These are phyloP conservation scores for Ostrea edulis DNA, from an alignment of 1,140 invertebrate genomes.

Conservation along the genomic window DNA sequence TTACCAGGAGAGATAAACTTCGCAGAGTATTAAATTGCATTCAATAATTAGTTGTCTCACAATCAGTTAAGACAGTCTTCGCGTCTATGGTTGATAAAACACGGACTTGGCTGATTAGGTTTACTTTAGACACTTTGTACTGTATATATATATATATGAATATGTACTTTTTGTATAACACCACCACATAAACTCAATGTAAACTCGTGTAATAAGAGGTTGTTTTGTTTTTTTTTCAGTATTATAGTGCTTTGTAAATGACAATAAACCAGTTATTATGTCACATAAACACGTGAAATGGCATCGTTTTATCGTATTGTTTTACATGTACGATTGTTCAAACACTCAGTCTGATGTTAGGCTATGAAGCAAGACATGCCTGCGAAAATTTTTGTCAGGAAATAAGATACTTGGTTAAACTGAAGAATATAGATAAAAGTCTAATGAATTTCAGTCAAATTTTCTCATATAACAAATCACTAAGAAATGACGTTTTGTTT, in stretches of 20 bases:
- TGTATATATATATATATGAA: not conserved
- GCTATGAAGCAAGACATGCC: not conserved
- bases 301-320: not conserved
- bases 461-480: slow-evolving; percentile 12
- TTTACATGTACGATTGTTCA: slow-evolving; percentile 30
- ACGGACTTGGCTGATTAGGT: not conserved
- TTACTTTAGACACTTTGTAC: not conserved
- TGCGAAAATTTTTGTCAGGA: not conserved
- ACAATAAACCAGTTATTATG: slow-evolving; percentile 1
- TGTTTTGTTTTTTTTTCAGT: not conserved
- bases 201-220: not conserved
- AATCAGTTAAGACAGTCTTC: not conserved
- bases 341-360: not conserved
- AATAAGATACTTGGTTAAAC: not conserved
- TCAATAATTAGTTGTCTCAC: not conserved
- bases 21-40: not conserved
- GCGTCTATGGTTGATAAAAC: not conserved
- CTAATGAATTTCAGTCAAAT: slow-evolving; percentile 33
- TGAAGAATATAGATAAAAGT: slow-evolving; percentile 15
- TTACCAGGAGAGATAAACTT: not conserved
- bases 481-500: not conserved
- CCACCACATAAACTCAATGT: not conserved
- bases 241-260: not conserved
- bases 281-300: slow-evolving; percentile 7
- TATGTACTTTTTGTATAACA: not conserved